A percentile compares a stretch with the other conserved stretches of the same genome.
Conservation (phyloP, 92 coral and sea anemone species). For the Micromussa lordhowensis region DNA sequence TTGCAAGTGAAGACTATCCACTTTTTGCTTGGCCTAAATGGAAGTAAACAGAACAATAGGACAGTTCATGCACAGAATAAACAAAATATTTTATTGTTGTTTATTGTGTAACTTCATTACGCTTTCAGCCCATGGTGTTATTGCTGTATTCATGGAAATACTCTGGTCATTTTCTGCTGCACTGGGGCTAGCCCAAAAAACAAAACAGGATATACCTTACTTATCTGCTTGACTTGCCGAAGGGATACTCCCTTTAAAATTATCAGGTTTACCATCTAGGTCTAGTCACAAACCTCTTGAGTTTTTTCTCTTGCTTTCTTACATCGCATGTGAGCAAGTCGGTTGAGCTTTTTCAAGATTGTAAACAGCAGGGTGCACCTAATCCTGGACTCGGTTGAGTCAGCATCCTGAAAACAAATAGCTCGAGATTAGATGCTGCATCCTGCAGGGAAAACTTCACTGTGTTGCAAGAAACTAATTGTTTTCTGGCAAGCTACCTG, state of each 20-base stretch:
- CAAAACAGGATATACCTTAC: too few relatives aligned
- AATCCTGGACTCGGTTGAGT: conserved; percentile 74
- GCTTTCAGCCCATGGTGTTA: neutral
- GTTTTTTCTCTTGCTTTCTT: conserved; percentile 91
- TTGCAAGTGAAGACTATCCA: conserved; percentile 91
- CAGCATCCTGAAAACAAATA: conserved; percentile 66
- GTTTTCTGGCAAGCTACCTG: too few relatives aligned
- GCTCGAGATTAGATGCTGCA: too few relatives aligned
- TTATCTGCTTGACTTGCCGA: too few relatives aligned
- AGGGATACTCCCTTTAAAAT: neutral
- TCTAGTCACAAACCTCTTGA: conserved; percentile 77
- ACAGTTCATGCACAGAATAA: neutral
- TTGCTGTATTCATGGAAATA: neutral
- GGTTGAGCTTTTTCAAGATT: conserved; percentile 85
- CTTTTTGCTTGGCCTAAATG: conserved; percentile 93
- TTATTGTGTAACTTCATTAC: neutral
- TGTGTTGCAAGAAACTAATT: too few relatives aligned
- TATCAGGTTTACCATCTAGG: neutral
- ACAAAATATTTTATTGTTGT: neutral
- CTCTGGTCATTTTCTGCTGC: too few relatives aligned
- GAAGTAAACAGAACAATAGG: neutral
- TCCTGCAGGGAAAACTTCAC: too few relatives aligned
- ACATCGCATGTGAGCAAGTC: conserved; percentile 87
- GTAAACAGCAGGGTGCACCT: conserved; percentile 87
- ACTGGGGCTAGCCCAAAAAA: too few relatives aligned